phyloP scores from a whole-genome alignment of 2,797 vertebrate species.

The Pseudochromis fuscus region DNA sequence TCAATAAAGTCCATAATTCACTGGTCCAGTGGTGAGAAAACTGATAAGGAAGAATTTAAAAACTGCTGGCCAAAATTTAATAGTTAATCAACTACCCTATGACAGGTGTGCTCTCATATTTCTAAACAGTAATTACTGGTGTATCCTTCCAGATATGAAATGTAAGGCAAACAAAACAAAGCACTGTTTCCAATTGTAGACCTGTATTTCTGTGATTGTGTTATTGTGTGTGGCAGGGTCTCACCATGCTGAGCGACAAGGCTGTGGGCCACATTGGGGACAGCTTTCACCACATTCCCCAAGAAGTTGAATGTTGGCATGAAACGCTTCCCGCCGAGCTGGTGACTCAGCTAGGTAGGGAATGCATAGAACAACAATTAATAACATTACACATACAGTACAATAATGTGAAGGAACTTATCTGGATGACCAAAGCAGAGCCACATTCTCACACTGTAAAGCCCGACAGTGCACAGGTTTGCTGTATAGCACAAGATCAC shows the following conservation, averaged over 20 bases:
- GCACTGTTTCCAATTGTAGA: background rate
- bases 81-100: background rate
- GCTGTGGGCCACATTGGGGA: conserved; percentile 83
- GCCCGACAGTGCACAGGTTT: background rate
- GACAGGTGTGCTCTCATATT: background rate
- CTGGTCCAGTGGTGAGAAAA: background rate
- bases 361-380: conserved; percentile 23
- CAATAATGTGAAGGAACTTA: background rate
- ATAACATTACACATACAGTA: background rate
- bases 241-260: conserved; percentile 89
- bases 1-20: conserved; percentile 2
- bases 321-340: conserved; percentile 80
- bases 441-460: background rate
- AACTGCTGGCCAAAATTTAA: background rate
- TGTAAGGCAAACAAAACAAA: background rate
- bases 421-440: background rate
- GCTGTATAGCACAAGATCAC: background rate
- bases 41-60: background rate
- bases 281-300: conserved; percentile 89
- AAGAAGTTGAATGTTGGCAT: conserved; percentile 88
- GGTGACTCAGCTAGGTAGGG: conserved; percentile 84
- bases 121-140: background rate
- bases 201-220: conserved; percentile 1
- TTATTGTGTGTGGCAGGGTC: conserved; percentile 55
- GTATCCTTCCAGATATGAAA: background rate